phyloP scores from a whole-genome alignment of 2,888 invertebrate species.

The Spisula subtruncata region DNA sequence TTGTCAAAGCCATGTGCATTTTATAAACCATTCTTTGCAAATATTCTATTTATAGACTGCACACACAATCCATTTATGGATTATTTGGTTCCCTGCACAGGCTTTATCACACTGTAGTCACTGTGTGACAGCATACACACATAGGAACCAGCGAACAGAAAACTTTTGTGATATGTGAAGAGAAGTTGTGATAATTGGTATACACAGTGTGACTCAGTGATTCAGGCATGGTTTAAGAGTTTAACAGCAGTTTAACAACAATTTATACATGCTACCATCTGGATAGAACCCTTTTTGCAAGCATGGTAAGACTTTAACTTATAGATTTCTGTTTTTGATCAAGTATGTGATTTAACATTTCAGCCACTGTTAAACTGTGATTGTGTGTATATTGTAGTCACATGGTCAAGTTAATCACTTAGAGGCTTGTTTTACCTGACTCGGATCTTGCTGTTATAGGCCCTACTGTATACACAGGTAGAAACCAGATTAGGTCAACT shows the following conservation, averaged over 20 bases:
- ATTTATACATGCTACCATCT: background rate
- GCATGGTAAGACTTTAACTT: conserved; percentile 31
- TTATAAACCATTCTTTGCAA: conserved; percentile 34
- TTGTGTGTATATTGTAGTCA: conserved; percentile 28
- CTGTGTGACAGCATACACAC: conserved; percentile 1
- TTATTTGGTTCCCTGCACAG: conserved; percentile 33
- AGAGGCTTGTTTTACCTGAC: no score
- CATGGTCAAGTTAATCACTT: background rate
- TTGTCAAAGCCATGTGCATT: conserved; percentile 29
- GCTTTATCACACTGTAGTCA: background rate
- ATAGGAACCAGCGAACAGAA: conserved; percentile 36
- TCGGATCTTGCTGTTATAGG: no score
- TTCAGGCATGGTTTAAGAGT: background rate
- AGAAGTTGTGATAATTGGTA: conserved; percentile 40
- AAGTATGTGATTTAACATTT: background rate
- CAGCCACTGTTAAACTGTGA: conserved; percentile 10
- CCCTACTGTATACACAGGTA: no score
- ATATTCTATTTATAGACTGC: conserved; percentile 38
- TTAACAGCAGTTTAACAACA: background rate
- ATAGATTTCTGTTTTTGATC: background rate
- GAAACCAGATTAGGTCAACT: no score
- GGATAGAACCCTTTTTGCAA: background rate
- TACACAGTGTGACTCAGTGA: conserved; percentile 37
- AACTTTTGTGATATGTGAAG: conserved; percentile 51
- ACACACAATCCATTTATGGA: conserved; percentile 50